Evolutionary conservation across 2,888 invertebrate genomes (phyloP), one percentile per base, ranked within the genome.

Genomic region (Hypomecis atomaria): DNA sequence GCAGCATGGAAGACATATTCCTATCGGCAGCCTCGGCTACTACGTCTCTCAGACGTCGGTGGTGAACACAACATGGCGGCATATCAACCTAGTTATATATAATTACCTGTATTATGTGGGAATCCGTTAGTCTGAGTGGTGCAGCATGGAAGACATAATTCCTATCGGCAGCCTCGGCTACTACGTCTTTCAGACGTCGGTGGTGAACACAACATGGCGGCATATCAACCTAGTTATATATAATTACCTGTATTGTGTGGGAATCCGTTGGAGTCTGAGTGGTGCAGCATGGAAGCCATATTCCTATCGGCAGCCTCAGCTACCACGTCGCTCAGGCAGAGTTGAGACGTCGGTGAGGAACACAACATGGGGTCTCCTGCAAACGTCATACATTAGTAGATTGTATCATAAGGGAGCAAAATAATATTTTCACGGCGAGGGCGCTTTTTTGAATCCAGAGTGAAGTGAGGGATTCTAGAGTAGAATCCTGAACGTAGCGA

Each of bases 321-420:
- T 64, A 86, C 87, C 62, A 82, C 89, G 62, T 79, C 83, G 58
- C 88, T 84, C 8, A 93, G 82, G 10, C 90, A 88, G 53, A 93
- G 79, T 61, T 89, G 87, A 0, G 89, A 87, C 0, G 91, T 92
- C 0, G 93, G 92, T 0, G 93, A 93, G 6, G 93, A 93, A 44
- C 93, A 93, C 2, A 93, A 71, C 93, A 93, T 93, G 0, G 93
- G 93, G 60, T 93, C 93, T 0, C 93, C 93, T 93, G 78, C 0
- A 50, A 62, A n/a, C n/a, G n/a, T n/a, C n/a, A n/a, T n/a, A n/a
- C n/a, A n/a, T n/a, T n/a, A n/a, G n/a, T n/a, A n/a, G n/a, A n/a
- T n/a, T n/a, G n/a, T n/a, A n/a, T n/a, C n/a, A n/a, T n/a, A n/a
- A n/a, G n/a, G n/a, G n/a, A n/a, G n/a, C n/a, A n/a, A n/a, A n/a